A percentile compares a stretch with the other conserved stretches of the same genome.
Conservation (phyloP, 2,888 invertebrate species). For the Cybosia mesomella region DNA sequence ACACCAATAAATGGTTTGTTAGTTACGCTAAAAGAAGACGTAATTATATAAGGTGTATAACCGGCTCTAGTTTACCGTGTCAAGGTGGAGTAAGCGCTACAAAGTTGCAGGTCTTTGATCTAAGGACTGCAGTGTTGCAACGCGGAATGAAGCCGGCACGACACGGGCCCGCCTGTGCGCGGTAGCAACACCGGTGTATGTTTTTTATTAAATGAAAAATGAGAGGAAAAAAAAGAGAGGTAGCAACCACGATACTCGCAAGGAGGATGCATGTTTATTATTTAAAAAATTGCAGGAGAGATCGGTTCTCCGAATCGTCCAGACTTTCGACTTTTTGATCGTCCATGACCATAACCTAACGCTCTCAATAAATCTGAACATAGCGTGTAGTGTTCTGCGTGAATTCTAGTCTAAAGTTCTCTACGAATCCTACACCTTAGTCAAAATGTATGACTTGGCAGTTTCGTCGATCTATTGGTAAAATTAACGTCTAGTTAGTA, state of each 20-base stretch:
- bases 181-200: not conserved
- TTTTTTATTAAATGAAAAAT: not conserved
- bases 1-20: not conserved
- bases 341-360: no score
- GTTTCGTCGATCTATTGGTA: no score
- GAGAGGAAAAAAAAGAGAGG: not conserved
- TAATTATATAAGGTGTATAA: constrained; percentile 42
- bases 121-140: constrained; percentile 18
- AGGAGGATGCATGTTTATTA: no score
- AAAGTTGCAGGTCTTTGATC: constrained; percentile 54
- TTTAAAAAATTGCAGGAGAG: no score
- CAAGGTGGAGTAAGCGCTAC: constrained; percentile 54
- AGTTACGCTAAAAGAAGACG: constrained; percentile 24
- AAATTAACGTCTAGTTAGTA: no score
- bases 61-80: constrained; percentile 57
- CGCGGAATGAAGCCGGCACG: not conserved
- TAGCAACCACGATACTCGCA: not conserved
- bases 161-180: not conserved
- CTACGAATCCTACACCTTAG: no score
- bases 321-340: no score
- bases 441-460: no score
- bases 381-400: no score
- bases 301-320: no score
- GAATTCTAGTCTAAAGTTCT: no score
- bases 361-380: no score